Evolutionary conservation across 2,888 invertebrate genomes (phyloP), one percentile per base, ranked within the genome.

Genomic region (Cephus spinipes): DNA sequence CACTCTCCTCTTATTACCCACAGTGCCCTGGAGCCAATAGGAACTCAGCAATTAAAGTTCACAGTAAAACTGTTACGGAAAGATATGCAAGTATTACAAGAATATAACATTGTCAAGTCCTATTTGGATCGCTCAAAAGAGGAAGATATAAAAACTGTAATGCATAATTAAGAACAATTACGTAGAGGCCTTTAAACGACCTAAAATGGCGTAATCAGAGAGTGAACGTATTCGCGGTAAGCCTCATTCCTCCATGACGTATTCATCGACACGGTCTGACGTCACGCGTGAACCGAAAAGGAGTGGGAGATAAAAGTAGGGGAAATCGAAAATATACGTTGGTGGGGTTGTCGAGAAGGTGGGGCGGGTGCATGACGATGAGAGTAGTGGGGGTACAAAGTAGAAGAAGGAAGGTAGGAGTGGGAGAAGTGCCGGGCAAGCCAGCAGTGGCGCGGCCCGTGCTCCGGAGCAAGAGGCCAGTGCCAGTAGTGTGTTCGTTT

Each of bases 401-500:
- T 69, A 34, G 77, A 75, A 78, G 75, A 74, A 73, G 78, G 74
- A 78, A 76, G 71, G 35, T 32, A 73, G 76, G 80, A 74, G 77
- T 75, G 73, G 81, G 68, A 71, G 76, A 71, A 73, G 74, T 77
- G 73, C 73, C 77, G 80, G 77, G 73, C 79, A 75, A 77, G 76
- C 68, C 74, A 68, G 71, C 71, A 68, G 74, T 77, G 78, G 81
- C 79, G 80, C 80, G 79, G 81, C 81, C 78, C 81, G 71, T 71
- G 71, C 81, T 81, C 81, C 55, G 55, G 81, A 81, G 81, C 81
- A 81, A 80, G 80, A 80, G 81, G 79, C 78, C 68, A 78, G 80
- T 81, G 81, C 71, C 71, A 71, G 92, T 93, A 94, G 94, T 93
- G 94, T 93, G 94, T 94, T 94, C 94, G 85, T 86, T 87, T 86